Evolutionary conservation across 1,140 invertebrate species (phyloP).

Genomic region (Asbolus verrucosus): DNA sequence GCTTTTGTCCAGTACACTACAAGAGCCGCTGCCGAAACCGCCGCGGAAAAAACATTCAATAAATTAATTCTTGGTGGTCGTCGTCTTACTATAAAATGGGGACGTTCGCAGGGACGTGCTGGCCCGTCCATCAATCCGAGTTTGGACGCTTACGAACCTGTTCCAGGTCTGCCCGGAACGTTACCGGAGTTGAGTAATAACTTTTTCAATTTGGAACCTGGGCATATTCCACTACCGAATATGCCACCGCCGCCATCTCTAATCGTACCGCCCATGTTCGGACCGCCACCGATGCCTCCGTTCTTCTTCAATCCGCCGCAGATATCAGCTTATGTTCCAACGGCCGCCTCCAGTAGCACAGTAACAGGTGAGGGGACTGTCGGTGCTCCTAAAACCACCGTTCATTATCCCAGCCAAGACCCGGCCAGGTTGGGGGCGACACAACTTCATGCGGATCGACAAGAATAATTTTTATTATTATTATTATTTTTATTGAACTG

Average conservation of each 20-base stretch:
- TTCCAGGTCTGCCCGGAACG: conserved; percentile 88
- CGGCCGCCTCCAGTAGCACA: conserved; percentile 56
- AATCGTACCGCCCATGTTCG: conserved; percentile 67
- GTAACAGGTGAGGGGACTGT: conserved; percentile 58
- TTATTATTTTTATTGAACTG: too few species aligned
- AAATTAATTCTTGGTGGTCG: conserved; percentile 90
- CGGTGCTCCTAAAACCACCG: conserved; percentile 66
- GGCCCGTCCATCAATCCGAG: conserved; percentile 60
- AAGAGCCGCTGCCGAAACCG: conserved; percentile 88
- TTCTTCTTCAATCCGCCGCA: conserved; percentile 74
- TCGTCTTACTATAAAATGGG: conserved; percentile 96
- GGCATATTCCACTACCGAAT: conserved; percentile 66
- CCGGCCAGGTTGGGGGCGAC: conserved; percentile 87
- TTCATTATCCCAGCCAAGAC: conserved; percentile 96
- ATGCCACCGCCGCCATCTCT: conserved; percentile 71
- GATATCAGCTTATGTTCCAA: conserved; percentile 68
- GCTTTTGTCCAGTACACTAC: conserved; percentile 98
- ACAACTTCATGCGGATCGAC: conserved; percentile 63
- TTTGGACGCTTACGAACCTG: conserved; percentile 77
- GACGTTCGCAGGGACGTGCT: conserved; percentile 80
- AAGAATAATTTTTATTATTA: conserved; percentile 54
- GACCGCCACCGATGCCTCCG: conserved; percentile 67
- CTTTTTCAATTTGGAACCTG: conserved; percentile 82
- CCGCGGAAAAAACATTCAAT: conserved; percentile 97
- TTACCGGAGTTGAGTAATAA: conserved; percentile 82